These are phyloP conservation scores for Phyto melanocephala DNA, from an alignment of 2,888 invertebrate species.

Conservation along the genomic window DNA sequence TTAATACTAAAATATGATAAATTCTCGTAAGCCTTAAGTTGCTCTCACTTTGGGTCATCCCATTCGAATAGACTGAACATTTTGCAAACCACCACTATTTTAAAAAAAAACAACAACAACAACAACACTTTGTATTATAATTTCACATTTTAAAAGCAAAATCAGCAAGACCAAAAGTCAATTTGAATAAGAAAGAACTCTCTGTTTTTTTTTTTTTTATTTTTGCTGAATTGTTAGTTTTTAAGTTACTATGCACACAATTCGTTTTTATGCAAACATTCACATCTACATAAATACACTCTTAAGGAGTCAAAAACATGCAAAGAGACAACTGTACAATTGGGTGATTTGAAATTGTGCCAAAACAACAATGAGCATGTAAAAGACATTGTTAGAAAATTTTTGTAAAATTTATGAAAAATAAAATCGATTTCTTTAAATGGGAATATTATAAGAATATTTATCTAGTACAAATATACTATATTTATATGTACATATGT, in stretches of 20 bases:
- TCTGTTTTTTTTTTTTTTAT: too few species aligned
- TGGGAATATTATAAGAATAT: neutral
- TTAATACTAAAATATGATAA: too few species aligned
- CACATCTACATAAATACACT: neutral
- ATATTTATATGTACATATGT: too few species aligned
- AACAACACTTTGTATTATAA: constrained; percentile 6
- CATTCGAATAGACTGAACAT: neutral
- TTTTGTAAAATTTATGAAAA: neutral
- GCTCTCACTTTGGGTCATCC: neutral
- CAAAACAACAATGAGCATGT: neutral
- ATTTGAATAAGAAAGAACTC: neutral
- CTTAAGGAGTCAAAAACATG: neutral
- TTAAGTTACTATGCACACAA: neutral
- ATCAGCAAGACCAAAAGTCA: constrained; percentile 14
- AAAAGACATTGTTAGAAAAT: neutral
- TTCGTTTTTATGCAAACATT: neutral
- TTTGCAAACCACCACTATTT: neutral
- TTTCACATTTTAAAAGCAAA: constrained; percentile 11
- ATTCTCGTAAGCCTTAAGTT: neutral
- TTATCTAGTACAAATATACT: too few species aligned
- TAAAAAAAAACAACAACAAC: neutral
- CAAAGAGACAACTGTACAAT: neutral
- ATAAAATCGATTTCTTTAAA: neutral
- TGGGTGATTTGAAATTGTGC: constrained; percentile 21
- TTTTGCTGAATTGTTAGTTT: neutral